A percentile compares a stretch with the other conserved stretches of the same genome.
These are phyloP conservation scores for Epinephelus malabaricus DNA, from an alignment of 2,797 vertebrate species.

Conservation along the genomic window DNA sequence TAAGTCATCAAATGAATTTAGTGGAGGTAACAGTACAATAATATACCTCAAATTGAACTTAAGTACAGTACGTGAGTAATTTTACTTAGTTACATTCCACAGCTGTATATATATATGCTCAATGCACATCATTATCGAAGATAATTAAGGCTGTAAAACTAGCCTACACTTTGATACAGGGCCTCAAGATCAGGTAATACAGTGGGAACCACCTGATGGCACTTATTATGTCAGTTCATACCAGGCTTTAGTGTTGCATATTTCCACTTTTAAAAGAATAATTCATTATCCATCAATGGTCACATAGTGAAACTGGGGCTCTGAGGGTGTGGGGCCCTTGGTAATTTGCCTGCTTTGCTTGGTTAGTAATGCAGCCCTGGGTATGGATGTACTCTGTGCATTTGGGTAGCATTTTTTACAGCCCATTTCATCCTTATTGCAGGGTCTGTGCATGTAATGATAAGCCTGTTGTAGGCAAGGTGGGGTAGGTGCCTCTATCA, in stretches of 20 bases:
- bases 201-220: neutral
- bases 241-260: neutral
- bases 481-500: neutral
- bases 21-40: too few relatives aligned
- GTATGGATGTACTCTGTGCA: neutral
- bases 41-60: too few relatives aligned
- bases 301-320: neutral
- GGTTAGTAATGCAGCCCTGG: neutral
- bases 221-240: neutral
- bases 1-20: too few relatives aligned
- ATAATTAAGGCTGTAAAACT: neutral
- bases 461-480: too few relatives aligned
- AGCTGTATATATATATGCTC: neutral
- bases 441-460: too few relatives aligned
- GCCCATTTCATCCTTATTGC: too few relatives aligned
- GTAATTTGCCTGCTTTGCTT: neutral
- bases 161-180: neutral
- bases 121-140: neutral
- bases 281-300: neutral
- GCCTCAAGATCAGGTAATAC: neutral
- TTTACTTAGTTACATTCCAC: too few relatives aligned
- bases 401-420: too few relatives aligned
- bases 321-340: neutral
- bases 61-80: too few relatives aligned
- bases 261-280: neutral